phyloP scores from a whole-genome alignment of 2,113 vertebrate genomes.

The Clarias gariepinus region DNA sequence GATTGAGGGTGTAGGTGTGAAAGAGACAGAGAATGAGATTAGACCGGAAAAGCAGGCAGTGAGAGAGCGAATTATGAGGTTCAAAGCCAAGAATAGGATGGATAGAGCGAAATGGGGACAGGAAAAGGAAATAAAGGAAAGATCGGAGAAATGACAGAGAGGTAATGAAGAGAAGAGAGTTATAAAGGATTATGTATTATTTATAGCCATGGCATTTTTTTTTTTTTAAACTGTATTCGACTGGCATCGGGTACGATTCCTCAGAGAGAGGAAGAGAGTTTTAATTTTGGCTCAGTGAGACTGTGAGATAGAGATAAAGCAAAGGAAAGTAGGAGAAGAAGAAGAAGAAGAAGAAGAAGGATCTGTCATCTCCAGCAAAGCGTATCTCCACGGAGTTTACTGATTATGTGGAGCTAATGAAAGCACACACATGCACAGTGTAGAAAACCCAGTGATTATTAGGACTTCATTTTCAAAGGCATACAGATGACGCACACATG shows the following conservation, averaged over 20 bases:
- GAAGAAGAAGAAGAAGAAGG: constrained; percentile 47
- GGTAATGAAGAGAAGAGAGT: constrained; percentile 66
- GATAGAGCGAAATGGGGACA: constrained; percentile 37
- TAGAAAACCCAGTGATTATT: constrained; percentile 8
- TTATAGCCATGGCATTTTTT: constrained; percentile 58
- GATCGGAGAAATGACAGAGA: constrained; percentile 41
- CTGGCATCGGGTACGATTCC: constrained; percentile 65
- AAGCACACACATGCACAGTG: constrained; percentile 2
- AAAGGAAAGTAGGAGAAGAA: constrained; percentile 42
- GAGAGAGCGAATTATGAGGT: constrained; percentile 46
- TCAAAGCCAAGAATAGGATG: constrained; percentile 35
- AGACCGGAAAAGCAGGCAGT: constrained; percentile 41
- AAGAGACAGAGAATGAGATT: constrained; percentile 45
- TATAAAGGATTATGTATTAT: constrained; percentile 74
- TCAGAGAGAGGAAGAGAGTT: constrained; percentile 61
- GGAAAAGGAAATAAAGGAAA: constrained; percentile 33
- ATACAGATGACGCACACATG: neutral
- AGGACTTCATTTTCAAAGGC: constrained; percentile 4
- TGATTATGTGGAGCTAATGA: constrained; percentile 64
- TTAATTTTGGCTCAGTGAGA: constrained; percentile 67
- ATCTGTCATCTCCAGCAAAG: constrained; percentile 65
- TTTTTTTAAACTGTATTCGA: constrained; percentile 58
- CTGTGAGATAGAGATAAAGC: constrained; percentile 19
- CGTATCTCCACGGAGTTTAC: constrained; percentile 45
- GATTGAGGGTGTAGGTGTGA: constrained; percentile 43